phyloP scores from a whole-genome alignment of 1,140 invertebrate genomes.

The Dreissena rostriformis region DNA sequence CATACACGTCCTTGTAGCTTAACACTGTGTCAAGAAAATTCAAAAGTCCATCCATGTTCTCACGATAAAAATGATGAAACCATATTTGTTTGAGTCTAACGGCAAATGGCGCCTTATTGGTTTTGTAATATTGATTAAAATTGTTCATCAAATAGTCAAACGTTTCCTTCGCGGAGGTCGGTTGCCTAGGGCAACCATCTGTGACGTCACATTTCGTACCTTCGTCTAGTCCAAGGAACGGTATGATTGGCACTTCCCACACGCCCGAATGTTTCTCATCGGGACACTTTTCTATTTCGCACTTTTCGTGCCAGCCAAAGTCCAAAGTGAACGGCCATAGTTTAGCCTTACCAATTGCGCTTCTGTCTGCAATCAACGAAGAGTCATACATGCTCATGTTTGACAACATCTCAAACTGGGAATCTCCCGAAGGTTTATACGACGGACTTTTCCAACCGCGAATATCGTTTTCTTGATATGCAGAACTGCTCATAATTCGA shows the following conservation, averaged over 20 bases:
- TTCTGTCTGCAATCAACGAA: slow-evolving; percentile 51
- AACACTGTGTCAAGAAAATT: slow-evolving; percentile 65
- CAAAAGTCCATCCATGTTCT: slow-evolving; percentile 64
- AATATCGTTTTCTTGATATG: slow-evolving; percentile 25
- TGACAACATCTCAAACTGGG: slow-evolving; percentile 57
- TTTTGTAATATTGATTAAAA: slow-evolving; percentile 65
- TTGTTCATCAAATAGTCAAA: slow-evolving; percentile 63
- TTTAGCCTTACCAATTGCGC: slow-evolving; percentile 23
- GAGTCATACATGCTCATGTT: slow-evolving; percentile 65
- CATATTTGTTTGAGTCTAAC: slow-evolving; percentile 68
- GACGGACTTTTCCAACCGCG: slow-evolving; percentile 63
- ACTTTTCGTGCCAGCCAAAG: slow-evolving; percentile 59
- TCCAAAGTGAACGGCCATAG: slow-evolving; percentile 69
- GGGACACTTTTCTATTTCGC: slow-evolving; percentile 56
- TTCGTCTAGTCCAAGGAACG: slow-evolving; percentile 43
- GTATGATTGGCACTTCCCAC: slow-evolving; percentile 70
- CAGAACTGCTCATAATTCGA: slow-evolving; percentile 28
- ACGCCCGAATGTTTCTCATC: slow-evolving; percentile 53
- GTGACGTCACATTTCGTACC: slow-evolving; percentile 56
- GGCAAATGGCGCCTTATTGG: slow-evolving; percentile 67
- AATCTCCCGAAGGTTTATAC: slow-evolving; percentile 50
- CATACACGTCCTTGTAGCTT: slow-evolving; percentile 61
- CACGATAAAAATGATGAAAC: slow-evolving; percentile 66
- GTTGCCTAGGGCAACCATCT: slow-evolving; percentile 50
- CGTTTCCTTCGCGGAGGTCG: slow-evolving; percentile 53